Conservation (phyloP, 1,140 invertebrate genomes). For the Drosophila burlai region DNA sequence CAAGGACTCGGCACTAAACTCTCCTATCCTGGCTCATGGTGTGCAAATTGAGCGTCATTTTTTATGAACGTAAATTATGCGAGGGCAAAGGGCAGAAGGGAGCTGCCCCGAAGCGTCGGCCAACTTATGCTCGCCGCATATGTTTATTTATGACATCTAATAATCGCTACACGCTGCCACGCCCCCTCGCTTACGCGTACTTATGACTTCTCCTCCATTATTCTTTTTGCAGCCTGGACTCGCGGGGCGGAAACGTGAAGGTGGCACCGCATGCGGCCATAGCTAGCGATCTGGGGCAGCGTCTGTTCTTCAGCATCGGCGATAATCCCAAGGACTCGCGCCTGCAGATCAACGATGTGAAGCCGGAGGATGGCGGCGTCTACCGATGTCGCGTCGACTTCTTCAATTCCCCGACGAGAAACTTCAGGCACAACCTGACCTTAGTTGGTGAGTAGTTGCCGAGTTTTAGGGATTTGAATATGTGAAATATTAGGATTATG, state of each 20-base stretch:
- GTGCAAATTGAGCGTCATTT: conserved; percentile 76
- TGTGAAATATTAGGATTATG: neutral
- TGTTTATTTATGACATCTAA: conserved; percentile 83
- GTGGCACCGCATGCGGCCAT: conserved; percentile 90
- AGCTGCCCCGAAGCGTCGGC: conserved; percentile 10
- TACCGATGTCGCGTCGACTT: conserved; percentile 95
- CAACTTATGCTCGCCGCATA: conserved; percentile 75
- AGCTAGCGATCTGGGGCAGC: conserved; percentile 90
- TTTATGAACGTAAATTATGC: conserved; percentile 79
- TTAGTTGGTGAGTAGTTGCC: conserved; percentile 90
- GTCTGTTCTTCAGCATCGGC: conserved; percentile 91
- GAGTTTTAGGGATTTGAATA: neutral
- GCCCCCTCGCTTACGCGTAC: conserved; percentile 59
- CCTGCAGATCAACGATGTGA: conserved; percentile 90
- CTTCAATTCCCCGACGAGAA: conserved; percentile 92
- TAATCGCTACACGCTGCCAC: conserved; percentile 65
- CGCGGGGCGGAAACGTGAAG: conserved; percentile 88
- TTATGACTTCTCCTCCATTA: conserved; percentile 63
- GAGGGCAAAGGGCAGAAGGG: conserved; percentile 10
- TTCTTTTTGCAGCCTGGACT: conserved; percentile 89
- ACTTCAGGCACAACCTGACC: conserved; percentile 93
- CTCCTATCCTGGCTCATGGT: conserved; percentile 49
- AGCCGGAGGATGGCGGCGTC: conserved; percentile 90
- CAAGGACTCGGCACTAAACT: conserved; percentile 31
- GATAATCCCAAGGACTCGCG: conserved; percentile 89